phyloP scores from a whole-genome alignment of 2,797 vertebrate genomes.

The Typhlichthys eigenmanni region DNA sequence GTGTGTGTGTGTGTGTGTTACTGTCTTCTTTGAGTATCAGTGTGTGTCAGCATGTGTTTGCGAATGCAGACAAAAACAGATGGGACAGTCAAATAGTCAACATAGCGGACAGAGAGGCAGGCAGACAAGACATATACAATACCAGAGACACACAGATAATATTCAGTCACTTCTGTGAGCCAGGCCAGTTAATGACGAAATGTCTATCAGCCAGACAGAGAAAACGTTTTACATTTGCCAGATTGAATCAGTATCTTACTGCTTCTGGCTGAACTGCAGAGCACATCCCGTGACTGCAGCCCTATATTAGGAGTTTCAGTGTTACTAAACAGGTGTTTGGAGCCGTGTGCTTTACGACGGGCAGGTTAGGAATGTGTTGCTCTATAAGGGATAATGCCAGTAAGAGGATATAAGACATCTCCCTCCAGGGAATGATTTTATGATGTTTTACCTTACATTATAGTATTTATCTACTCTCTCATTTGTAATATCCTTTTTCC shows the following conservation, averaged over 20 bases:
- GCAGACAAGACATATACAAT: conserved; percentile 24
- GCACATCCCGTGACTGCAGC: conserved; percentile 22
- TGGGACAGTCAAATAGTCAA: background rate
- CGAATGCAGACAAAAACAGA: background rate
- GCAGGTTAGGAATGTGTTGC: conserved; percentile 65
- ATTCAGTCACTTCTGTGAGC: conserved; percentile 17
- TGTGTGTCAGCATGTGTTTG: too few relatives aligned
- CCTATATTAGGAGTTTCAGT: conserved; percentile 33
- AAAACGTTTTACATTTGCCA: conserved; percentile 30
- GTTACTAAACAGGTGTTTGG: conserved; percentile 67
- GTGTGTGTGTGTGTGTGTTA: background rate
- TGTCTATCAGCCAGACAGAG: conserved; percentile 15
- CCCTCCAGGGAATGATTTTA: too few relatives aligned
- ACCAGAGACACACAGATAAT: conserved; percentile 49
- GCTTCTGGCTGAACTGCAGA: conserved; percentile 25
- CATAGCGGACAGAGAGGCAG: background rate
- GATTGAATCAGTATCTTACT: conserved; percentile 32
- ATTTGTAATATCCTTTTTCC: too few relatives aligned
- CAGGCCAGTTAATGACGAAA: conserved; percentile 27
- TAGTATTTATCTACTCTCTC: too few relatives aligned
- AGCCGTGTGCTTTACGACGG: conserved; percentile 58
- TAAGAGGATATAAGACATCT: too few relatives aligned
- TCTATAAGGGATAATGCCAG: background rate
- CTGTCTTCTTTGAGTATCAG: background rate
- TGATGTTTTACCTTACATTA: too few relatives aligned